Evolutionary conservation across 2,797 vertebrate species (phyloP).

Genomic region (Crocodylus rhombifer): DNA sequence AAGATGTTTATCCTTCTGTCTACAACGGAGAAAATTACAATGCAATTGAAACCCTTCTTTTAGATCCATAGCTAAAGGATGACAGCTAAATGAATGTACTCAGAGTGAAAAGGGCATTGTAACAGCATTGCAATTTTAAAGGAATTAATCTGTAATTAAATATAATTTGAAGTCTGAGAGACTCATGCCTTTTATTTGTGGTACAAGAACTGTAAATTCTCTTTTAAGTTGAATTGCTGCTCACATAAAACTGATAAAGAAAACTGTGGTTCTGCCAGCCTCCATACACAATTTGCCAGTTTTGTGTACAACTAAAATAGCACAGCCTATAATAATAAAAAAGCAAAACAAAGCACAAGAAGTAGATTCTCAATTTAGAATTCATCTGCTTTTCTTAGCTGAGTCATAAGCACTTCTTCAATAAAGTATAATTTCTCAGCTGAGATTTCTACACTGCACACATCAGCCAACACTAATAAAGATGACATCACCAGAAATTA

Average conservation of each 20-base stretch:
- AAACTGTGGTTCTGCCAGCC: constrained; percentile 10
- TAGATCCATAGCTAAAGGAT: background rate
- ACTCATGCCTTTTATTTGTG: constrained; percentile 42
- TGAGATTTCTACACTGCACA: background rate
- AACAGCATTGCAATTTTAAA: constrained; percentile 19
- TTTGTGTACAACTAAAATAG: constrained; percentile 35
- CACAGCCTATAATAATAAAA: background rate
- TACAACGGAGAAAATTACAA: background rate
- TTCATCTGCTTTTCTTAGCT: constrained; percentile 30
- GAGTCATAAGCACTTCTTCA: constrained; percentile 49
- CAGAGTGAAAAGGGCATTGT: background rate
- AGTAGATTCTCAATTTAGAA: constrained; percentile 34
- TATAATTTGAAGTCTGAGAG: constrained; percentile 48
- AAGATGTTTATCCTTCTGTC: background rate
- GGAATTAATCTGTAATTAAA: constrained; percentile 53
- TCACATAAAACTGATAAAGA: constrained; percentile 20
- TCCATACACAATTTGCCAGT: constrained; percentile 2
- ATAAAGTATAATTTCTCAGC: constrained; percentile 25
- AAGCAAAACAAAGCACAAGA: background rate
- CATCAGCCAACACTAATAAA: constrained; percentile 54
- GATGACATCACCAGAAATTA: constrained; percentile 53
- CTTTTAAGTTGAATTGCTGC: constrained; percentile 47
- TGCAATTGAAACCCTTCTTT: constrained; percentile 42
- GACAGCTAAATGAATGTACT: constrained; percentile 13
- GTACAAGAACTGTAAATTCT: constrained; percentile 43